A percentile compares a stretch with the other conserved stretches of the same genome.
phyloP scores from a whole-genome alignment of 2,888 invertebrate genomes.

The Lepas anatifera region DNA sequence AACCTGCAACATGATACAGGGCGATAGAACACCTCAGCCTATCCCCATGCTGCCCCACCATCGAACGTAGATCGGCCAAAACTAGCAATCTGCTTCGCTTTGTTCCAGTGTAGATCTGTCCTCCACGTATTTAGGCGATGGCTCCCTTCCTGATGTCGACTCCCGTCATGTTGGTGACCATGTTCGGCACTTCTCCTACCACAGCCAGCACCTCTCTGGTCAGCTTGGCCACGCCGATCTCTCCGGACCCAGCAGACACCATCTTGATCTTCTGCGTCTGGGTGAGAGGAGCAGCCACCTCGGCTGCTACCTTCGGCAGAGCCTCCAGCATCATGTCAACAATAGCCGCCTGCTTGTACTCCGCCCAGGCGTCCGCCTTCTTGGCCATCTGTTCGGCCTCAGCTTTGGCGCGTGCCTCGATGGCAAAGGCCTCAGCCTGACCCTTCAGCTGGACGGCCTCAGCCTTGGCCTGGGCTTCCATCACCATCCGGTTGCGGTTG shows the following conservation, averaged over 20 bases:
- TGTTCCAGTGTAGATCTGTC: too few species aligned
- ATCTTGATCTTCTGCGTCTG: slow-evolving; percentile 92
- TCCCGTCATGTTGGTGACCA: slow-evolving; percentile 84
- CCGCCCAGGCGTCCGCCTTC: slow-evolving; percentile 94
- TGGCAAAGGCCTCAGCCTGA: slow-evolving; percentile 64
- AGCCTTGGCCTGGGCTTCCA: slow-evolving; percentile 91
- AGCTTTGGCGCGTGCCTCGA: slow-evolving; percentile 86
- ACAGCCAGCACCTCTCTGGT: slow-evolving; percentile 89
- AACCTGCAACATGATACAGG: too few species aligned
- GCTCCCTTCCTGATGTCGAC: slow-evolving; percentile 55
- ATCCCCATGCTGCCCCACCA: too few species aligned
- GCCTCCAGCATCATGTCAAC: slow-evolving; percentile 93
- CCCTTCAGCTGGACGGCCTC: slow-evolving; percentile 75
- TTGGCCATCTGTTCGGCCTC: slow-evolving; percentile 95
- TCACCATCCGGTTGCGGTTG: slow-evolving; percentile 67
- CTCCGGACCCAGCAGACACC: slow-evolving; percentile 78
- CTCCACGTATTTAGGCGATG: too few species aligned
- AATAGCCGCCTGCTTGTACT: slow-evolving; percentile 91
- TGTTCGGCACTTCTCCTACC: slow-evolving; percentile 78
- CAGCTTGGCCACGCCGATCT: slow-evolving; percentile 85
- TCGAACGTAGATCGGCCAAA: too few species aligned
- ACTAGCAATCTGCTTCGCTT: too few species aligned
- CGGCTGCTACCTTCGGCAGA: slow-evolving; percentile 90
- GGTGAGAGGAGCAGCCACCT: slow-evolving; percentile 87
- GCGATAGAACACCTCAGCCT: too few species aligned